These are phyloP conservation scores for Aricia artaxerxes DNA, from an alignment of 2,888 invertebrate genomes.

Conservation along the genomic window DNA sequence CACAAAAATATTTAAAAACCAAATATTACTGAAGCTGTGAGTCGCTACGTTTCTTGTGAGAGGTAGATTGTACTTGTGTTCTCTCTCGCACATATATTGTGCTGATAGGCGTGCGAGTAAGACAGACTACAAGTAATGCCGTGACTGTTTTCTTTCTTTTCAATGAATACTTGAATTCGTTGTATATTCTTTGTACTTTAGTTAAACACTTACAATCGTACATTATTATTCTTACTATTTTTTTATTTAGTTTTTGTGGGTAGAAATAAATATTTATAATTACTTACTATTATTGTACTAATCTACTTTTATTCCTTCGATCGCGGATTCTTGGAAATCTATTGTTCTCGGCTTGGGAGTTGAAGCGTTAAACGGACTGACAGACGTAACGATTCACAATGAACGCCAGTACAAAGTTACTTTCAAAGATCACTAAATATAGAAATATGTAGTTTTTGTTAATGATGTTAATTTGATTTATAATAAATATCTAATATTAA, in stretches of 20 bases:
- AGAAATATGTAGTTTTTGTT: slow-evolving; percentile 23
- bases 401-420: slow-evolving; percentile 26
- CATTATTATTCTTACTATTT: background rate
- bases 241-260: background rate
- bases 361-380: background rate
- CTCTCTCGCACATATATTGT: background rate
- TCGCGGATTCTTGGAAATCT: too few relatives aligned
- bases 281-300: background rate
- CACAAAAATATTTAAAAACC: background rate
- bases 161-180: background rate
- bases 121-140: background rate
- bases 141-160: background rate
- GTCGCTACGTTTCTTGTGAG: background rate
- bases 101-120: background rate
- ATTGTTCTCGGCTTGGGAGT: too few relatives aligned
- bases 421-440: slow-evolving; percentile 11
- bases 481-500: slow-evolving; percentile 37
- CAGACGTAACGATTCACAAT: background rate
- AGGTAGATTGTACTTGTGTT: background rate
- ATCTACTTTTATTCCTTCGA: background rate
- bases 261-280: background rate
- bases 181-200: background rate
- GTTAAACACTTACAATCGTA: background rate
- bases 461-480: slow-evolving; percentile 32
- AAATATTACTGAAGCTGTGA: background rate